phyloP scores from a whole-genome alignment of 2,797 vertebrate species.

The Salmo trutta region DNA sequence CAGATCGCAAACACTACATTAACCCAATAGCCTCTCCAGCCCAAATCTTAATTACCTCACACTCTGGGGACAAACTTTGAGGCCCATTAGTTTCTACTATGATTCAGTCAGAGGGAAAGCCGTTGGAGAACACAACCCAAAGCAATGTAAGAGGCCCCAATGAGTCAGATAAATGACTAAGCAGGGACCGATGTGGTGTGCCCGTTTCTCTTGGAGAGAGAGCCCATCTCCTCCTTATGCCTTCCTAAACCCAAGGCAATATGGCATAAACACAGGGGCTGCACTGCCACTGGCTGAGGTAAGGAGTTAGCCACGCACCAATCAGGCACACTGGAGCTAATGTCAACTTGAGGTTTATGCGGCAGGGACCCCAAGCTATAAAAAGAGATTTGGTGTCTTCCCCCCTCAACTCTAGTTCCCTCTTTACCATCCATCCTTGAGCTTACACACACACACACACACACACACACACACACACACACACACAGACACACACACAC shows the following conservation, averaged over 20 bases:
- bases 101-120: neutral
- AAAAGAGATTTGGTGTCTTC: conserved; percentile 51
- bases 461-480: neutral
- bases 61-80: no score
- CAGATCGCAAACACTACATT: neutral
- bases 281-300: conserved; percentile 30
- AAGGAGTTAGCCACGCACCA: conserved; percentile 29
- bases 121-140: neutral
- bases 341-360: conserved; percentile 53
- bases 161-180: neutral
- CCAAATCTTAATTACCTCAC: neutral
- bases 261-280: conserved; percentile 21
- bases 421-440: neutral
- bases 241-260: conserved; percentile 3
- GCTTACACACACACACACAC: neutral
- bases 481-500: neutral
- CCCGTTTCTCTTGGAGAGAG: neutral
- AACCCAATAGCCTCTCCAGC: neutral
- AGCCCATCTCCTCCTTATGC: neutral
- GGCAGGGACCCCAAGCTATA: conserved; percentile 58
- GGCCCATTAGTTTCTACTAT: no score
- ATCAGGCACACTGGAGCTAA: conserved; percentile 32
- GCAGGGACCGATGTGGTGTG: neutral
- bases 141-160: neutral
- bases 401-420: conserved; percentile 19